Conservation (phyloP, 2,797 vertebrate genomes). For the Mus spretus region DNA sequence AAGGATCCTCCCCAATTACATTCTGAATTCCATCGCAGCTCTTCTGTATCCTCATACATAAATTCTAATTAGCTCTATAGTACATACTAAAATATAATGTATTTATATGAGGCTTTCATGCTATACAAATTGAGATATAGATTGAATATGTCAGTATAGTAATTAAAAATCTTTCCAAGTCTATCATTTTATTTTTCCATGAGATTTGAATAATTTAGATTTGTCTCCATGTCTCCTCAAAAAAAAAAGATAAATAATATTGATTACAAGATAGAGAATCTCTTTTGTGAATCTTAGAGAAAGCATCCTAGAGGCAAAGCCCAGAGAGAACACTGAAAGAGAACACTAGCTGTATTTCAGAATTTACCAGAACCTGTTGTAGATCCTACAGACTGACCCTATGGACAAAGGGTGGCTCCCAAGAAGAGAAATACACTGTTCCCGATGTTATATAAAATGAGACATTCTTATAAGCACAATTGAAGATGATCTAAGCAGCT, state of each 20-base stretch:
- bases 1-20: not conserved
- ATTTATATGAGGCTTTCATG: conserved; percentile 17
- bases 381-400: not conserved
- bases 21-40: not conserved
- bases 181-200: conserved; percentile 54
- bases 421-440: not conserved
- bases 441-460: not conserved
- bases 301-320: not conserved
- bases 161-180: conserved; percentile 63
- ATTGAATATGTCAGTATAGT: not conserved
- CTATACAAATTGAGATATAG: conserved; percentile 38
- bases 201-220: conserved; percentile 27
- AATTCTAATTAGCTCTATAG: conserved; percentile 62
- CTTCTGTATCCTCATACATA: conserved; percentile 15
- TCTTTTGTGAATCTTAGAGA: not conserved
- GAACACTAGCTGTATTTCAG: not conserved
- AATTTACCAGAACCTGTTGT: not conserved
- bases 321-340: not conserved
- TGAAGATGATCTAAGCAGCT: not conserved
- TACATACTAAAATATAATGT: conserved; percentile 13
- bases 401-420: not conserved
- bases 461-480: not conserved
- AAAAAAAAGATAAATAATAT: not conserved
- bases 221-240: not conserved
- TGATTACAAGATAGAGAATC: not conserved